Conservation (phyloP, 2,888 invertebrate species). For the Amblyjoppa proteus region DNA sequence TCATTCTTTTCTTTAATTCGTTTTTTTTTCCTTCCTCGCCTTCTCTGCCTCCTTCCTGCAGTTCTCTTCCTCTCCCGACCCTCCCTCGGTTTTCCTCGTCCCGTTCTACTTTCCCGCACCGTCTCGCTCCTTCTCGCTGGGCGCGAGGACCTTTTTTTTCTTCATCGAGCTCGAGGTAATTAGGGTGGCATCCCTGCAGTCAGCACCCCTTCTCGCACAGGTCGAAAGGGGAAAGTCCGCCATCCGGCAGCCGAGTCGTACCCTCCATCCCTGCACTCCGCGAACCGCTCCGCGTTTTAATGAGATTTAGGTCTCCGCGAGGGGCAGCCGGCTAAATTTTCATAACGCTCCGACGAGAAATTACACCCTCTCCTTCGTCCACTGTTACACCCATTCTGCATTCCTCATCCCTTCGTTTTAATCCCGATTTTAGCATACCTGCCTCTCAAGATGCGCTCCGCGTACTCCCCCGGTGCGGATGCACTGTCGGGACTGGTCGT, state of each 20-base stretch:
- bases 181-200: conserved; percentile 84
- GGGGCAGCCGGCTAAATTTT: conserved; percentile 78
- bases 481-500: background rate
- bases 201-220: conserved; percentile 74
- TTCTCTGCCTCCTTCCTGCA: conserved; percentile 67
- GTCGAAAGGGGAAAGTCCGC: conserved; percentile 55
- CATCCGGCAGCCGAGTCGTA: conserved; percentile 68
- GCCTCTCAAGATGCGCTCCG: background rate
- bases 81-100: conserved; percentile 52
- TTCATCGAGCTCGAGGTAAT: conserved; percentile 83
- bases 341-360: conserved; percentile 77
- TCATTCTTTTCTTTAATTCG: conserved; percentile 85
- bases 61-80: conserved; percentile 49
- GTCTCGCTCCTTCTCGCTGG: conserved; percentile 55
- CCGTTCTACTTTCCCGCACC: conserved; percentile 42
- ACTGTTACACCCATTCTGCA: conserved; percentile 45
- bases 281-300: conserved; percentile 77
- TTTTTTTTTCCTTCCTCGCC: conserved; percentile 74
- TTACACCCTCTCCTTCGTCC: conserved; percentile 37
- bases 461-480: too few relatives aligned
- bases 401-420: conserved; percentile 20
- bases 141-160: conserved; percentile 70
- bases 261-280: conserved; percentile 47
- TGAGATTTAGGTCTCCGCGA: conserved; percentile 82
- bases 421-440: background rate